These are phyloP conservation scores for Tridacna crocea DNA, from an alignment of 2,888 invertebrate genomes.

Conservation along the genomic window DNA sequence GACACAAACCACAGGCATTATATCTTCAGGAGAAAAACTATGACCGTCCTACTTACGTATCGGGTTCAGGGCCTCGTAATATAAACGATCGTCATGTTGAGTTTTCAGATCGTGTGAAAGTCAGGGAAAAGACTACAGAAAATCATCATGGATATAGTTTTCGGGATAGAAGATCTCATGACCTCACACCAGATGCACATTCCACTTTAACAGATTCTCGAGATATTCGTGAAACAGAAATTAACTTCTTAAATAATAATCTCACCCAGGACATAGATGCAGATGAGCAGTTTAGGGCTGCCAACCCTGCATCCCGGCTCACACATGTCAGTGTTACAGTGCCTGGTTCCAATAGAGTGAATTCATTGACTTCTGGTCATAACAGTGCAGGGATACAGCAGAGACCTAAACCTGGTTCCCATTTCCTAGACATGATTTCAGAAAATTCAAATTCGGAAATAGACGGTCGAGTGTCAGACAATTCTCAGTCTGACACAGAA, in stretches of 20 bases:
- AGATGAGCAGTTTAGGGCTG: constrained; percentile 33
- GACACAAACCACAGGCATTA: constrained; percentile 34
- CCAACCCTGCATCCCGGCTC: constrained; percentile 39
- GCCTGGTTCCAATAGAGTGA: constrained; percentile 57
- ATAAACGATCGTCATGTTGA: constrained; percentile 49
- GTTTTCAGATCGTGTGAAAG: constrained; percentile 49
- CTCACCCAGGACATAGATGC: constrained; percentile 53
- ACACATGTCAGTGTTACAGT: constrained; percentile 72
- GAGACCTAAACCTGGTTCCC: constrained; percentile 26
- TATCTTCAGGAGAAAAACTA: constrained; percentile 57
- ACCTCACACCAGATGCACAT: constrained; percentile 42
- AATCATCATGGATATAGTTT: constrained; percentile 38
- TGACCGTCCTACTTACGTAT: constrained; percentile 1
- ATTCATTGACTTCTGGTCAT: constrained; percentile 33
- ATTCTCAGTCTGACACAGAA: constrained; percentile 64
- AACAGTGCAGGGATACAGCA: constrained; percentile 34
- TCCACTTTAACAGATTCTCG: constrained; percentile 73
- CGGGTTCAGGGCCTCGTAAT: background rate
- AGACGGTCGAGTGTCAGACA: constrained; percentile 56
- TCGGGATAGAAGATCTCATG: background rate
- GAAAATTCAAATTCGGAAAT: constrained; percentile 56
- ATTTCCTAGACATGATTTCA: constrained; percentile 56
- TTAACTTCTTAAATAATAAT: constrained; percentile 76
- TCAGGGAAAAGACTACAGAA: constrained; percentile 37
- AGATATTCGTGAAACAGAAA: constrained; percentile 76